These are phyloP conservation scores for Tangara arthus DNA, from an alignment of 2,797 vertebrate genomes.

Conservation along the genomic window DNA sequence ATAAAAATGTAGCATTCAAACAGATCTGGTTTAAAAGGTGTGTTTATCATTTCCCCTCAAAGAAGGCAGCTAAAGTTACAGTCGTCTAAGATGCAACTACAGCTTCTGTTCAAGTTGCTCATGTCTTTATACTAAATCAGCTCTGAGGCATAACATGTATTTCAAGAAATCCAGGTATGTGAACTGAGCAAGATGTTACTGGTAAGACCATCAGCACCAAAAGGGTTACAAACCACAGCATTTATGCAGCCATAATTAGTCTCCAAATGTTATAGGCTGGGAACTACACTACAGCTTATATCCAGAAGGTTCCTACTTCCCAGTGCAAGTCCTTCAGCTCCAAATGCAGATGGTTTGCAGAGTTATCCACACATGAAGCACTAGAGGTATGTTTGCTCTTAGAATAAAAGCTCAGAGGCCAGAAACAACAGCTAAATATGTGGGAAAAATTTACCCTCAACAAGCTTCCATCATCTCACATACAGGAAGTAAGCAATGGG, in stretches of 20 bases:
- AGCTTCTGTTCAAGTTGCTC: background rate
- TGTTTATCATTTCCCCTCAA: background rate
- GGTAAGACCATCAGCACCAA: background rate
- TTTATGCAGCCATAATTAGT: background rate
- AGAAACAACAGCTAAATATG: background rate
- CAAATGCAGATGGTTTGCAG: background rate
- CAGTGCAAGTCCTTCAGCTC: background rate
- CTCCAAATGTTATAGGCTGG: background rate
- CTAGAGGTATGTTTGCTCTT: background rate
- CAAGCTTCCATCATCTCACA: background rate
- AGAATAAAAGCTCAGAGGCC: background rate
- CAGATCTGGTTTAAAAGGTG: background rate
- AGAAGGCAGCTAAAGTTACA: background rate
- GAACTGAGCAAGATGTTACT: constrained; percentile 16
- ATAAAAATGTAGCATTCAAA: background rate
- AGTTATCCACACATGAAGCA: background rate
- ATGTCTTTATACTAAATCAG: background rate
- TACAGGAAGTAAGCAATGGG: background rate
- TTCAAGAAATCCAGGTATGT: background rate
- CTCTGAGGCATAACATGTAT: background rate
- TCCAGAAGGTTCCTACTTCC: background rate
- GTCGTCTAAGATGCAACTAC: background rate
- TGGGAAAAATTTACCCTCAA: background rate
- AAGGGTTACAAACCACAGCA: constrained; percentile 13
- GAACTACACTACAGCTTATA: background rate